Evolutionary conservation across 2,113 vertebrate species (phyloP).

Genomic region (Sinocyclocheilus rhinocerous): DNA sequence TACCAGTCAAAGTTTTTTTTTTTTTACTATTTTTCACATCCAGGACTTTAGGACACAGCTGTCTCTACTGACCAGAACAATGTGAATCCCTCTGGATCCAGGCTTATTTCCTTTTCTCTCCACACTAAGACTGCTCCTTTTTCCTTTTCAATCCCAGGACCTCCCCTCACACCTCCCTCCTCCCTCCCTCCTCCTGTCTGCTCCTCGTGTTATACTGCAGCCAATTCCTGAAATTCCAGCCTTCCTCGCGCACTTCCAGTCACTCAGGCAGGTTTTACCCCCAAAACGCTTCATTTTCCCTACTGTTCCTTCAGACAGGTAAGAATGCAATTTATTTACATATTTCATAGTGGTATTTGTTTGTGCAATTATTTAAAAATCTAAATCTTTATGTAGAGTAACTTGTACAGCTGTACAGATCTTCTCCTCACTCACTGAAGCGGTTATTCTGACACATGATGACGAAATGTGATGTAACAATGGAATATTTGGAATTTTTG

Average conservation of each 20-base stretch:
- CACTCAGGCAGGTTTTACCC: constrained; percentile 61
- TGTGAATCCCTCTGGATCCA: neutral
- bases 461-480: constrained; percentile 21
- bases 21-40: neutral
- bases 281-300: constrained; percentile 29
- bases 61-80: neutral
- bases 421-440: neutral
- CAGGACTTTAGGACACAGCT: neutral
- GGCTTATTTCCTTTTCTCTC: constrained; percentile 58
- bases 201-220: constrained; percentile 79
- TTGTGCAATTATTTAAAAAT: neutral
- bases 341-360: neutral
- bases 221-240: constrained; percentile 82
- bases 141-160: constrained; percentile 59
- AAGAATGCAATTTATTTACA: constrained; percentile 36
- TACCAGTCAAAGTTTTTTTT: too few relatives aligned
- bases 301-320: constrained; percentile 40
- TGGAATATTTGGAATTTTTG: constrained; percentile 67
- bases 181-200: constrained; percentile 61
- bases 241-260: constrained; percentile 72
- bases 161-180: constrained; percentile 56
- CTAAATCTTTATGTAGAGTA: neutral
- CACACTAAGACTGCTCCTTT: constrained; percentile 52
- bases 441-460: neutral
- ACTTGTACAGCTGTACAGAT: neutral